These are phyloP conservation scores for Melanotus villosus DNA, from an alignment of 2,888 invertebrate genomes.

Conservation along the genomic window DNA sequence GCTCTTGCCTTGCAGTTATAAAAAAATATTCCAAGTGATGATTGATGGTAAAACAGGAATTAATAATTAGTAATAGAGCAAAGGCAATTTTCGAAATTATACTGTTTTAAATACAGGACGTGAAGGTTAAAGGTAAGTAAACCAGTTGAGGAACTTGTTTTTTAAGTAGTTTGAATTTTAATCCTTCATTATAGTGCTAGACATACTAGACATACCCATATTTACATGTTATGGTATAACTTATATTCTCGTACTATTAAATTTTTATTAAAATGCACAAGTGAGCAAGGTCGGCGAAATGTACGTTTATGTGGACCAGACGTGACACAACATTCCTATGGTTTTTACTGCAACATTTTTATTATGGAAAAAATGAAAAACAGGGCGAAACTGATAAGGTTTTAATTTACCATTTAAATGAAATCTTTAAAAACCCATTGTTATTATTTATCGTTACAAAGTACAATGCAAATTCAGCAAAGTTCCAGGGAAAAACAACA, in stretches of 20 bases:
- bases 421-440: no score
- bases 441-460: no score
- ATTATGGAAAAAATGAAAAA: no score
- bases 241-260: no score
- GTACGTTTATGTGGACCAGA: no score
- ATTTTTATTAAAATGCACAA: neutral
- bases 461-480: no score
- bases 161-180: conserved; percentile 17
- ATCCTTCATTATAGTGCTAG: conserved; percentile 11
- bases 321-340: neutral
- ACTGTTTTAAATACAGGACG: conserved; percentile 25
- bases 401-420: no score
- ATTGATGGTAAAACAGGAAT: conserved; percentile 15
- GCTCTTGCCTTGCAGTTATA: neutral
- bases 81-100: conserved; percentile 28
- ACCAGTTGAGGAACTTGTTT: conserved; percentile 33
- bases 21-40: conserved; percentile 2
- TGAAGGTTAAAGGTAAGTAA: conserved; percentile 40
- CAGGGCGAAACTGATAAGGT: no score
- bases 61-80: conserved; percentile 16
- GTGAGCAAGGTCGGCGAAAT: no score
- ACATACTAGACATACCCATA: neutral
- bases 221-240: neutral
- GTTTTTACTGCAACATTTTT: no score
- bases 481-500: no score